These are phyloP conservation scores for Bovichtus variegatus DNA, from an alignment of 2,797 vertebrate genomes.

Conservation along the genomic window DNA sequence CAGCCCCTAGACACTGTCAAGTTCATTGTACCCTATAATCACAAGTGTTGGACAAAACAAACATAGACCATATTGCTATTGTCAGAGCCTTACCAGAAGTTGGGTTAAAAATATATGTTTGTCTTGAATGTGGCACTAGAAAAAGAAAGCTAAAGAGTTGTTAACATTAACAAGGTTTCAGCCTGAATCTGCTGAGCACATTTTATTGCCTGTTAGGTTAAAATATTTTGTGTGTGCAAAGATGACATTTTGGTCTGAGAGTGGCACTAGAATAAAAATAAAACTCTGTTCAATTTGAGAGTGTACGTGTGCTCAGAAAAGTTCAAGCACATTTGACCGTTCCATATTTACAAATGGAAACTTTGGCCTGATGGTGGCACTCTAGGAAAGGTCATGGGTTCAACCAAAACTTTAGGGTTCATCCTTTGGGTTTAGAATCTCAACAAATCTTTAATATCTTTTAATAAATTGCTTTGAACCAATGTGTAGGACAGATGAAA, in stretches of 20 bases:
- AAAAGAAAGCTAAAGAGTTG: background rate
- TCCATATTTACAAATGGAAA: background rate
- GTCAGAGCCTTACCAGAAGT: background rate
- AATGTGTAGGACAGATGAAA: background rate
- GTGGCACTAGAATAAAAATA: background rate
- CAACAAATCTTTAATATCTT: background rate
- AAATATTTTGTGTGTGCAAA: background rate
- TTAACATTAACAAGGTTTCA: background rate
- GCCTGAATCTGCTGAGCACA: background rate
- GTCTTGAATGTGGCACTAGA: background rate
- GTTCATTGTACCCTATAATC: background rate
- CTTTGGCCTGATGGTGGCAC: slow-evolving; percentile 1
- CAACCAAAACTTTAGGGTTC: background rate
- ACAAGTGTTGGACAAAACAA: slow-evolving; percentile 13
- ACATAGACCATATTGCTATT: background rate
- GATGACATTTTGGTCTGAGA: background rate
- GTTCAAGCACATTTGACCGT: background rate
- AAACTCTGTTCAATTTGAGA: background rate
- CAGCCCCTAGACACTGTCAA: background rate
- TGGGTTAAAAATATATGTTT: background rate
- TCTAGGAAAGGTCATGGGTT: slow-evolving; percentile 8
- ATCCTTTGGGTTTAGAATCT: background rate
- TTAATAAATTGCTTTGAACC: background rate
- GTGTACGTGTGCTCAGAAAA: background rate
- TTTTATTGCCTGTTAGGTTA: background rate